These are phyloP conservation scores for Philonicus albiceps DNA, from an alignment of 2,888 invertebrate species.

Conservation along the genomic window DNA sequence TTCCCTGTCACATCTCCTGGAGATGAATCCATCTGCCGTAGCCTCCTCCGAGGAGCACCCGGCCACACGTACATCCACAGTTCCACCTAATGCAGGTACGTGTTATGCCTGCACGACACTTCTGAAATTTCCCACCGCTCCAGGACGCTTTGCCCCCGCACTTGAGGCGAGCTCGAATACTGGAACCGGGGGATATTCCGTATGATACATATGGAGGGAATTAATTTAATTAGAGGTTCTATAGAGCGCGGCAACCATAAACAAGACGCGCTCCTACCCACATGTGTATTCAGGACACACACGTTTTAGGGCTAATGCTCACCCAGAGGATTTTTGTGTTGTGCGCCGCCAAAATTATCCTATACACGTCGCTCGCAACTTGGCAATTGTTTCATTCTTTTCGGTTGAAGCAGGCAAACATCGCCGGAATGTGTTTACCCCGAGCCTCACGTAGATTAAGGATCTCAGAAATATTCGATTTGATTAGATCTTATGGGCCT, in stretches of 20 bases:
- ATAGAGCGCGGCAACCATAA: slow-evolving; percentile 37
- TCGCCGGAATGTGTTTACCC: slow-evolving; percentile 1
- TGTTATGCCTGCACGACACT: slow-evolving; percentile 25
- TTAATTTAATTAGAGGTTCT: slow-evolving; percentile 43
- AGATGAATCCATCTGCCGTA: neutral
- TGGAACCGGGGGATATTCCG: neutral
- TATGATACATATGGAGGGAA: slow-evolving; percentile 28
- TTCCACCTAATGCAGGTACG: slow-evolving; percentile 2
- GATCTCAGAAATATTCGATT: neutral
- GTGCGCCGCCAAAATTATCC: neutral
- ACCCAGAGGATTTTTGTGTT: slow-evolving; percentile 15
- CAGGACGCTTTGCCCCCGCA: neutral
- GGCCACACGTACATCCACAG: neutral
- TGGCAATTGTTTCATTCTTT: slow-evolving; percentile 18
- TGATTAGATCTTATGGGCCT: neutral
- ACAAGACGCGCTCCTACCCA: slow-evolving; percentile 13
- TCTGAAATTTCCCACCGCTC: slow-evolving; percentile 22
- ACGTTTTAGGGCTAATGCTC: slow-evolving; percentile 32
- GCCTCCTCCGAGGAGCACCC: neutral
- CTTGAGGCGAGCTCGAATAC: neutral
- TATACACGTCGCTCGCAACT: neutral
- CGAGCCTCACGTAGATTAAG: slow-evolving; percentile 8
- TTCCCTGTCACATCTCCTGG: slow-evolving; percentile 3
- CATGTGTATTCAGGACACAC: slow-evolving; percentile 35
- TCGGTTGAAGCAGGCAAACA: neutral